phyloP scores from a whole-genome alignment of 1,140 invertebrate species.

The Drosophila bifasciata region DNA sequence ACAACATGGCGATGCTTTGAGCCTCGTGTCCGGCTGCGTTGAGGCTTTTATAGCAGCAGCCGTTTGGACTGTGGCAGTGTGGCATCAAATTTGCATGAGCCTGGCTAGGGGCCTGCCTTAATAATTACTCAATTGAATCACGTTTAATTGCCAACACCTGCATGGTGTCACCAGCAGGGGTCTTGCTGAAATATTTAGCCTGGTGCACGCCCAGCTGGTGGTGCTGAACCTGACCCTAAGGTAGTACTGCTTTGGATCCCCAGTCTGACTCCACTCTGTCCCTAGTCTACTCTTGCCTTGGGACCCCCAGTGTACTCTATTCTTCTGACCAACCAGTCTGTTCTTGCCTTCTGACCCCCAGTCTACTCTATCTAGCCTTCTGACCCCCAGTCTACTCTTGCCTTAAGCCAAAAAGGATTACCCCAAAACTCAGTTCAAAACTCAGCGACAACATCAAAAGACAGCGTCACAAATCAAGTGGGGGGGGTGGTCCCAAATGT shows the following conservation, averaged over 20 bases:
- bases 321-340: too few species aligned
- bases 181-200: constrained; percentile 55
- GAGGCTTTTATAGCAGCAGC: constrained; percentile 39
- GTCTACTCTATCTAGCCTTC: too few species aligned
- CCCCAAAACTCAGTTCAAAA: background rate
- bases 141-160: constrained; percentile 65
- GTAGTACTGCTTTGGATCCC: too few species aligned
- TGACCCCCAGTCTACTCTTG: too few species aligned
- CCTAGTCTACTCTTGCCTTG: too few species aligned
- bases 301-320: too few species aligned
- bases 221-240: too few species aligned
- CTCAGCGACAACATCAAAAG: constrained; percentile 46
- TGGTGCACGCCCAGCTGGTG: constrained; percentile 1
- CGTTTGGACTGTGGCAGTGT: too few species aligned
- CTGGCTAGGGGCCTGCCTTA: too few species aligned
- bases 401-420: constrained; percentile 28
- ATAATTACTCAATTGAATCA: constrained; percentile 50
- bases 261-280: too few species aligned
- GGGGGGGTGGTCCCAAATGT: constrained; percentile 22
- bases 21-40: background rate
- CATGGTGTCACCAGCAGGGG: constrained; percentile 1
- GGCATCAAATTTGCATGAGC: constrained; percentile 66
- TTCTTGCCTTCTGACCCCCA: too few species aligned
- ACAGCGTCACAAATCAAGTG: constrained; percentile 49
- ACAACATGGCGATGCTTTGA: constrained; percentile 35